A percentile compares a stretch with the other conserved stretches of the same genome.
Evolutionary conservation across 2,113 vertebrate genomes (phyloP).

Genomic region (Gasterosteus aculeatus): DNA sequence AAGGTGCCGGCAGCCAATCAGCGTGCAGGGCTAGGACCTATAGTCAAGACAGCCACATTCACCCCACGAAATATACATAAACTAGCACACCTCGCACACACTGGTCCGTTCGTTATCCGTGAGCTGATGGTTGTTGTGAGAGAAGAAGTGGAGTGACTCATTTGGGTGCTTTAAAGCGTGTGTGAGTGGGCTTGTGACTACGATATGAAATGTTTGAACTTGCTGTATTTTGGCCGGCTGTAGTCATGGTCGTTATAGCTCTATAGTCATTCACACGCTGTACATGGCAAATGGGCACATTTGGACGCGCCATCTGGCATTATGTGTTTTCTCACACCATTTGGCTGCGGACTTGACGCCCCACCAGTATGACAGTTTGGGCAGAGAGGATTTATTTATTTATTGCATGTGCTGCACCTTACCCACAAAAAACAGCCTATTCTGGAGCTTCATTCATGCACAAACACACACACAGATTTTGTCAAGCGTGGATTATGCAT

Average conservation of each 20-base stretch:
- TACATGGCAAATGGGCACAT: constrained; percentile 58
- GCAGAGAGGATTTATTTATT: constrained; percentile 44
- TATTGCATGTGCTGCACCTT: constrained; percentile 38
- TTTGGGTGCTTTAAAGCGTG: constrained; percentile 30
- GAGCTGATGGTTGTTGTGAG: constrained; percentile 39
- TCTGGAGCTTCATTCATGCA: constrained; percentile 32
- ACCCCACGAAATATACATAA: constrained; percentile 17
- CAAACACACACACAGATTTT: constrained; percentile 22
- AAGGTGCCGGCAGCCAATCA: constrained; percentile 68
- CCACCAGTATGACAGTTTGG: constrained; percentile 46
- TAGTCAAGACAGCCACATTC: constrained; percentile 26
- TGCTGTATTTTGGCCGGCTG: constrained; percentile 23
- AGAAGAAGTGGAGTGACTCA: constrained; percentile 50
- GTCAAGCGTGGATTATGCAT: constrained; percentile 28
- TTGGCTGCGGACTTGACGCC: constrained; percentile 58
- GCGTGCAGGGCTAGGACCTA: constrained; percentile 38
- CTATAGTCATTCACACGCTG: constrained; percentile 55
- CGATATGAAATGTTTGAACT: constrained; percentile 41
- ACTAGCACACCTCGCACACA: neutral
- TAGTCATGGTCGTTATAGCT: constrained; percentile 26
- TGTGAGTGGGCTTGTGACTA: constrained; percentile 50
- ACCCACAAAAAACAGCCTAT: constrained; percentile 24
- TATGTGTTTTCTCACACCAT: constrained; percentile 51
- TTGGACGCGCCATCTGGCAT: constrained; percentile 77
- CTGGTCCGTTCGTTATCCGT: constrained; percentile 29